Base-by-base conservation (phyloP, 2,113 vertebrate species). In the Semnornis frantzii region DNA sequence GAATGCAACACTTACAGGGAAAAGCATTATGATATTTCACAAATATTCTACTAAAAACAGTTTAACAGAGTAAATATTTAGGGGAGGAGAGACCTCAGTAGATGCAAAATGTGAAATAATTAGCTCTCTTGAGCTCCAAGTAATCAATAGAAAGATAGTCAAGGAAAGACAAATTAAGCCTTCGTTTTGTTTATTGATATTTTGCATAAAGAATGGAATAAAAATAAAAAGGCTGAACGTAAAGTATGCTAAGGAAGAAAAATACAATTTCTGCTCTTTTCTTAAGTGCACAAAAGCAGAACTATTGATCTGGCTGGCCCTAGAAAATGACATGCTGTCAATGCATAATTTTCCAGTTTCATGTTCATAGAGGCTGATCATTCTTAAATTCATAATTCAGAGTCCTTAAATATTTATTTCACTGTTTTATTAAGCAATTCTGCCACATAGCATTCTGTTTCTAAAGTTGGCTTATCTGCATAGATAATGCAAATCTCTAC, bases 131-230 rank as follows among this genome's bases (percentile, higher is more conserved):
- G 85, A 95, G 88, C 27, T 69, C 44, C 39, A 65, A 54, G 5
- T 52, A 90, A 96, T 94, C 96, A 87, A 94, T 59, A 84, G 11
- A 27, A 92, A 92, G 85, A 27, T 15, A 76, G 65, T 66, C 77
- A 92, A 89, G 2, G 3, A 54, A 93, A 92, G 80, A 91, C 48
- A 94, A 95, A 95, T 94, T 78, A 95, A 94, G 87, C 34, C 58
- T 79, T 87, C 39, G 46, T 86, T 96, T 81, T 87, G 15, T 83
- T 90, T 75, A 88, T 84, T 84, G 85, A 90, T 84, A 58, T 88
- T 96, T 75, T 95, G 62, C 85, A 93, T 92, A 88, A 86, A 62
- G 37, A 90, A 90, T n/a, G 12, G 9, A 28, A 78, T 71, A 28
- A 79, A 90, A 85, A 82, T 37, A 84, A 85, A 85, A 90, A 60